phyloP scores from a whole-genome alignment of 2,888 invertebrate genomes.

The Ophion obscuratus region DNA sequence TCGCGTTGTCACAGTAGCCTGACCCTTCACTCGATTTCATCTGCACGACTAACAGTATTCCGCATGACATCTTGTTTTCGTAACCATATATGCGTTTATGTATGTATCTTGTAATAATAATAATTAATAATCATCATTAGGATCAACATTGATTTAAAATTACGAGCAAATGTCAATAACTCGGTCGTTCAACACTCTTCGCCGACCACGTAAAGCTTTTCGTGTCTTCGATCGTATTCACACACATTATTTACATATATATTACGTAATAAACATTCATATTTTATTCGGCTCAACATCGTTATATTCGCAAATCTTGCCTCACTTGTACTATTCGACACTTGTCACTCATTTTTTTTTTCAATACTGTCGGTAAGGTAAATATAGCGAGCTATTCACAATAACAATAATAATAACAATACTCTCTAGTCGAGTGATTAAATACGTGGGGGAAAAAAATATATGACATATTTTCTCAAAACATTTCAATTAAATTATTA shows the following conservation, averaged over 20 bases:
- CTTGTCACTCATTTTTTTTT: conserved; percentile 4
- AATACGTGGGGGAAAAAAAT: not conserved
- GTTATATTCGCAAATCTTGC: conserved; percentile 45
- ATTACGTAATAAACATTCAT: conserved; percentile 60
- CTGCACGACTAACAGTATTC: conserved; percentile 19
- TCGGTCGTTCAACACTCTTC: conserved; percentile 24
- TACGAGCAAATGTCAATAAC: conserved; percentile 41
- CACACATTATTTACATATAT: conserved; percentile 62
- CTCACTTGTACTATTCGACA: conserved; percentile 55
- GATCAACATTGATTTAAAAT: conserved; percentile 55
- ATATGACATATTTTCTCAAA: not conserved
- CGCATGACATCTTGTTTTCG: conserved; percentile 15
- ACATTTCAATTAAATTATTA: not conserved
- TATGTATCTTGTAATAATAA: conserved; percentile 16
- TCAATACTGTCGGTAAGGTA: conserved; percentile 56
- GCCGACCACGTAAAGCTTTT: conserved; percentile 37
- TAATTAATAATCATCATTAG: conserved; percentile 32
- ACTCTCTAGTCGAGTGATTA: not conserved
- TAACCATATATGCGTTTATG: not conserved
- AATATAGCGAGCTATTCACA: conserved; percentile 26
- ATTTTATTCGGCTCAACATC: conserved; percentile 36
- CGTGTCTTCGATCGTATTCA: conserved; percentile 33
- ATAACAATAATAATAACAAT: conserved; percentile 15
- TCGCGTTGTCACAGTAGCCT: no score
- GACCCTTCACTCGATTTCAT: conserved; percentile 1